A percentile compares a stretch with the other conserved stretches of the same genome.
Evolutionary conservation across 2,797 vertebrate genomes (phyloP).

Genomic region (Phrynocephalus forsythii): DNA sequence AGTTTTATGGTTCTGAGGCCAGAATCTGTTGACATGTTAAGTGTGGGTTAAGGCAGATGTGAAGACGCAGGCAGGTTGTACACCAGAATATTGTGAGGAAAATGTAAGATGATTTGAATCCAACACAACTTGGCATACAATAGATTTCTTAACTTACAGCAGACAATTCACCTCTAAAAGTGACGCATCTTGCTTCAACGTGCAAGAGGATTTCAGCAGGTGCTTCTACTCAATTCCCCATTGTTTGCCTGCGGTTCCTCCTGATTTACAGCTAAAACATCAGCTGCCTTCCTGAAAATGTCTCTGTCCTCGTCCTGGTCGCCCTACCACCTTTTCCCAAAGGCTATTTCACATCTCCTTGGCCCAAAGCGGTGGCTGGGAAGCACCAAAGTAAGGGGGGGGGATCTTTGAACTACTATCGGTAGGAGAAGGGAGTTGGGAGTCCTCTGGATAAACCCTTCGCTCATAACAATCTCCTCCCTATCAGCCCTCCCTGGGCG

Average conservation of each 20-base stretch:
- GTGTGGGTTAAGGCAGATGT: too few species aligned
- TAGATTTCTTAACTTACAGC: too few species aligned
- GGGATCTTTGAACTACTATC: slow-evolving; percentile 58
- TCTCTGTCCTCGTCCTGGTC: background rate
- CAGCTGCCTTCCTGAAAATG: background rate
- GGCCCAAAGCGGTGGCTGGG: background rate
- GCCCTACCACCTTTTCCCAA: background rate
- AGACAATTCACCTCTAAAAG: too few species aligned
- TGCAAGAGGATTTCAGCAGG: too few species aligned
- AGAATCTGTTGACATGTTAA: too few species aligned
- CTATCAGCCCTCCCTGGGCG: background rate
- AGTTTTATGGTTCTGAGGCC: too few species aligned
- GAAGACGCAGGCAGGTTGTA: background rate
- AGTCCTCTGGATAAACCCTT: slow-evolving; percentile 33
- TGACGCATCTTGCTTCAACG: too few species aligned
- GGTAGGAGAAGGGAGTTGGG: slow-evolving; percentile 35
- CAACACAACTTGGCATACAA: too few species aligned
- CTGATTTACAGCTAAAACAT: background rate
- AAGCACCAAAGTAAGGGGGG: background rate
- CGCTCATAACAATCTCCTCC: slow-evolving; percentile 61
- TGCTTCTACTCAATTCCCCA: background rate
- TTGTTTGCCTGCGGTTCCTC: too few species aligned
- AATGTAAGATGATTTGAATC: background rate
- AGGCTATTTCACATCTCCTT: background rate
- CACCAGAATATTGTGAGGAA: background rate